These are phyloP conservation scores for Sarcophaga caerulescens DNA, from an alignment of 2,888 invertebrate genomes.

Conservation along the genomic window DNA sequence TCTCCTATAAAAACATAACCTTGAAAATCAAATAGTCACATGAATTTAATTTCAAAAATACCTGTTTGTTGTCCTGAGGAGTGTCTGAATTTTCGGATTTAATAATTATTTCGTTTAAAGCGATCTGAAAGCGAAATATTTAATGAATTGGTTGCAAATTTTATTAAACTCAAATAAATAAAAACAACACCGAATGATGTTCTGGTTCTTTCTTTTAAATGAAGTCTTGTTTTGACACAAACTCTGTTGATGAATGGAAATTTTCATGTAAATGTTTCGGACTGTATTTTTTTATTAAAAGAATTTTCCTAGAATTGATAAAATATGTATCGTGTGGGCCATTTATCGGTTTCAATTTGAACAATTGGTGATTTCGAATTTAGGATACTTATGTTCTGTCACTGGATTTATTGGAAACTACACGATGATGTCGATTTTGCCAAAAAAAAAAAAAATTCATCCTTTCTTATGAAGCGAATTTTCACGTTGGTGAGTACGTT, in stretches of 20 bases:
- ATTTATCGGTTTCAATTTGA: too few species aligned
- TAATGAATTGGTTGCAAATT: not conserved
- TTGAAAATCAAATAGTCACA: not conserved
- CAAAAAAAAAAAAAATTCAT: too few species aligned
- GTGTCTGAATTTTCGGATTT: slow-evolving; percentile 16
- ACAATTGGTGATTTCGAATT: too few species aligned
- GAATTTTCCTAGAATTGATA: not conserved
- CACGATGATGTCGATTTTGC: too few species aligned
- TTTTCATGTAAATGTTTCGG: not conserved
- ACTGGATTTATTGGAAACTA: too few species aligned
- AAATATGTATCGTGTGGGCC: too few species aligned
- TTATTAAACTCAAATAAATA: not conserved
- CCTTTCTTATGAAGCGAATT: too few species aligned
- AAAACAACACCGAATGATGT: not conserved
- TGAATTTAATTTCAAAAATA: slow-evolving; percentile 3
- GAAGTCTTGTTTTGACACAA: not conserved
- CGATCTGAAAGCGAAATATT: slow-evolving; percentile 22
- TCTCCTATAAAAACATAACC: not conserved
- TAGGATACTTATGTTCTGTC: too few species aligned
- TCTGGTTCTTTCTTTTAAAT: not conserved
- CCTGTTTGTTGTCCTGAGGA: slow-evolving; percentile 9
- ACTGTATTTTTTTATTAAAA: not conserved
- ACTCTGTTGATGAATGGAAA: not conserved
- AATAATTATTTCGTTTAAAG: slow-evolving; percentile 29
- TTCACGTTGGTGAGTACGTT: too few species aligned